A percentile compares a stretch with the other conserved stretches of the same genome.
These are phyloP conservation scores for Ricordea florida DNA, from an alignment of 92 coral and sea anemone genomes.

Conservation along the genomic window DNA sequence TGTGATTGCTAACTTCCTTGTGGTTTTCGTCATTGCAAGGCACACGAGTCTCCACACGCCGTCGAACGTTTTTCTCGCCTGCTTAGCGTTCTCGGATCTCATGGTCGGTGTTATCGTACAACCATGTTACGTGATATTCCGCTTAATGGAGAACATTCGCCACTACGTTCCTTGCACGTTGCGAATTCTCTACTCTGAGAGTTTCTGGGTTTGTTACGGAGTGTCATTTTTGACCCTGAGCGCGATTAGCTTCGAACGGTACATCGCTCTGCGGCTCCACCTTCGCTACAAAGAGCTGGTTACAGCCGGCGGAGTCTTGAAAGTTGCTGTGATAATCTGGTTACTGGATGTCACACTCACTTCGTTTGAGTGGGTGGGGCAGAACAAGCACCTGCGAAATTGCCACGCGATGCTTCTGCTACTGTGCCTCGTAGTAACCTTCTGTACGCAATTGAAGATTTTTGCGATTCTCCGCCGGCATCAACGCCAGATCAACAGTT, in stretches of 20 bases:
- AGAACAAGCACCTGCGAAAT: conserved; percentile 21
- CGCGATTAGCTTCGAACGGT: conserved; percentile 85
- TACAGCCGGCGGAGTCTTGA: conserved; percentile 22
- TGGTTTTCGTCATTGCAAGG: conserved; percentile 48
- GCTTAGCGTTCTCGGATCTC: conserved; percentile 74
- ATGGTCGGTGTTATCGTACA: conserved; percentile 74
- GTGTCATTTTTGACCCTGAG: conserved; percentile 77
- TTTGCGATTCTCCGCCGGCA: conserved; percentile 48
- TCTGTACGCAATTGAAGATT: conserved; percentile 49
- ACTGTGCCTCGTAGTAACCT: conserved; percentile 38
- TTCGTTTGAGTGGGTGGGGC: conserved; percentile 48
- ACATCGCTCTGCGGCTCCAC: conserved; percentile 60
- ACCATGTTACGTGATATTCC: conserved; percentile 66
- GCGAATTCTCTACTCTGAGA: conserved; percentile 62
- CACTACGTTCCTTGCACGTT: conserved; percentile 64
- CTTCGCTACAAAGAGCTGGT: conserved; percentile 65
- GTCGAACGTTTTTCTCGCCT: conserved; percentile 62
- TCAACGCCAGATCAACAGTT: conserved; percentile 53
- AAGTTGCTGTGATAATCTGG: conserved; percentile 46
- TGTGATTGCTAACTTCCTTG: conserved; percentile 50
- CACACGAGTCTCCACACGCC: conserved; percentile 59
- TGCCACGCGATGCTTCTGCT: conserved; percentile 42
- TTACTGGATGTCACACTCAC: conserved; percentile 46
- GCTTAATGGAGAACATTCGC: conserved; percentile 42
- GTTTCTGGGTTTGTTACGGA: conserved; percentile 80